A percentile compares a stretch with the other conserved stretches of the same genome.
Conservation (phyloP, 2,113 vertebrate species). For the Chionomys nivalis region DNA sequence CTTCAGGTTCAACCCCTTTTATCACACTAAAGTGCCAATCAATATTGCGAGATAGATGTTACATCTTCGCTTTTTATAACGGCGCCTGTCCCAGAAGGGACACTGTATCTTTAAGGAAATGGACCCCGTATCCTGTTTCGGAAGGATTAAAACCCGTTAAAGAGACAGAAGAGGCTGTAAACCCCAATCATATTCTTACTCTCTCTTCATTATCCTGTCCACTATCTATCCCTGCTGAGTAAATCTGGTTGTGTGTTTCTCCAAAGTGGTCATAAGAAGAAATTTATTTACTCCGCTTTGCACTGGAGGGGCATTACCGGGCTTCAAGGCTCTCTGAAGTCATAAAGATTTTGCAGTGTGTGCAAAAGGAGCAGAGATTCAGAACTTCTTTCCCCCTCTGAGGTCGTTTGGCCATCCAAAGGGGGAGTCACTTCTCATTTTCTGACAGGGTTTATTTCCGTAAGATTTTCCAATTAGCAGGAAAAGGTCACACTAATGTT, state of each 20-base stretch:
- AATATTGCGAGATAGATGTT: slow-evolving; percentile 89
- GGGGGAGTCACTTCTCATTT: slow-evolving; percentile 91
- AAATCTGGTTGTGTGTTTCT: slow-evolving; percentile 94
- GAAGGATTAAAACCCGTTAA: slow-evolving; percentile 93
- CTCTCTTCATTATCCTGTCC: slow-evolving; percentile 95
- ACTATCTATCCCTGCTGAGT: slow-evolving; percentile 93
- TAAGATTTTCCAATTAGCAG: slow-evolving; percentile 99
- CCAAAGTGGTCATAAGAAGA: slow-evolving; percentile 94
- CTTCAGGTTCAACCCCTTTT: slow-evolving; percentile 90
- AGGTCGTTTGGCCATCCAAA: slow-evolving; percentile 92
- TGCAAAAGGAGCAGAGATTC: slow-evolving; percentile 92
- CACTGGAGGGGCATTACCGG: slow-evolving; percentile 92
- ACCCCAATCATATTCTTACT: slow-evolving; percentile 92
- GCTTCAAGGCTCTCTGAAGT: slow-evolving; percentile 92
- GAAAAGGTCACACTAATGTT: slow-evolving; percentile 96
- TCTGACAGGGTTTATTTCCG: slow-evolving; percentile 97
- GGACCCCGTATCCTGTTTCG: slow-evolving; percentile 90
- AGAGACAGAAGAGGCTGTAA: slow-evolving; percentile 93
- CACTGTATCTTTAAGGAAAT: slow-evolving; percentile 93
- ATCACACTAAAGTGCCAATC: slow-evolving; percentile 90
- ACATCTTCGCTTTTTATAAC: slow-evolving; percentile 90
- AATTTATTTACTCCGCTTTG: slow-evolving; percentile 94
- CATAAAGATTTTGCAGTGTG: slow-evolving; percentile 94
- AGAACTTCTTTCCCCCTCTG: slow-evolving; percentile 91
- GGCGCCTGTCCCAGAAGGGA: slow-evolving; percentile 89